A percentile compares a stretch with the other conserved stretches of the same genome.
Evolutionary conservation across 2,888 invertebrate species (phyloP).

Genomic region (Plusia festucae): DNA sequence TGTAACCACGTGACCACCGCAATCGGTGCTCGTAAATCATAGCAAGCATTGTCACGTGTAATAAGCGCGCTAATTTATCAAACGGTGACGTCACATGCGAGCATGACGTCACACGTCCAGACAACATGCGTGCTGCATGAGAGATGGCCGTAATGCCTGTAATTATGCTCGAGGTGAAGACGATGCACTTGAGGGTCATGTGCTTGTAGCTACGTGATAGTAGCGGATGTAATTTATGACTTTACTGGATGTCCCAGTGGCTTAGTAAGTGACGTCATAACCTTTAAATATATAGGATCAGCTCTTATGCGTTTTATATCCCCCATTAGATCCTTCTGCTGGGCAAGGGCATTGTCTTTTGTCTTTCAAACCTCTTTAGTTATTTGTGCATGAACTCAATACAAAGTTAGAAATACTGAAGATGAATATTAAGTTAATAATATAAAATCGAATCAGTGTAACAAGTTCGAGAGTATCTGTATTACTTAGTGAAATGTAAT

Average conservation of each 20-base stretch:
- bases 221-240: background rate
- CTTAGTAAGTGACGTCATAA: too few species aligned
- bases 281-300: too few species aligned
- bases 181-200: background rate
- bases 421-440: background rate
- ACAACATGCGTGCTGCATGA: slow-evolving; percentile 28
- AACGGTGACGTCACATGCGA: slow-evolving; percentile 35
- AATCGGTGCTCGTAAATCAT: slow-evolving; percentile 51
- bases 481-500: slow-evolving; percentile 3
- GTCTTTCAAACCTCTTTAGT: too few species aligned
- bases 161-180: slow-evolving; percentile 12
- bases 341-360: too few species aligned
- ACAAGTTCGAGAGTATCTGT: background rate
- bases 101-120: slow-evolving; percentile 23
- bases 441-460: background rate
- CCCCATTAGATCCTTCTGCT: too few species aligned
- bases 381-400: background rate
- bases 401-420: background rate
- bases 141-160: slow-evolving; percentile 37
- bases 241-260: too few species aligned
- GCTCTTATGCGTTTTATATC: too few species aligned
- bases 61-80: slow-evolving; percentile 54
- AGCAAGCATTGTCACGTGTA: slow-evolving; percentile 35
- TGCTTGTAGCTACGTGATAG: background rate
- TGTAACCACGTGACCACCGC: slow-evolving; percentile 36